Conservation (phyloP, 2,888 invertebrate species). For the Geotrupes spiniger region DNA sequence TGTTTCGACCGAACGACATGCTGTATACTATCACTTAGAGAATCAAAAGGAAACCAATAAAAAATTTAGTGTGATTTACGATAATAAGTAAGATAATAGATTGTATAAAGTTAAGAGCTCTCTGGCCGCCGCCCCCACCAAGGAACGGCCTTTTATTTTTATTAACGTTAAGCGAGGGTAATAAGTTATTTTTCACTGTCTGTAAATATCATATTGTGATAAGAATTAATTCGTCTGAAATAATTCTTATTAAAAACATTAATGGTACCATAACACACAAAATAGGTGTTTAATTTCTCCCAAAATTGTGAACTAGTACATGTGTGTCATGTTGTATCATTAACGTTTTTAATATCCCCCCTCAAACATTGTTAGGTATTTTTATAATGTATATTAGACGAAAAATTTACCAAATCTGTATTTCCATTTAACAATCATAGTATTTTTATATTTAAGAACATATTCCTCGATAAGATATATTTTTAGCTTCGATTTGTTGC, state of each 20-base stretch:
- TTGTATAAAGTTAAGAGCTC: constrained; percentile 24
- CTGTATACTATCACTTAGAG: not conserved
- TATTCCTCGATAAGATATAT: not conserved
- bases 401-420: constrained; percentile 7
- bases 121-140: constrained; percentile 19
- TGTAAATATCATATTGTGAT: constrained; percentile 52
- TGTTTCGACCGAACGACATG: no score
- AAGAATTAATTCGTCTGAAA: constrained; percentile 44
- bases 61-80: constrained; percentile 7
- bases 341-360: constrained; percentile 17
- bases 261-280: not conserved
- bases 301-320: constrained; percentile 21
- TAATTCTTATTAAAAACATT: constrained; percentile 27
- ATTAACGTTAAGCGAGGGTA: constrained; percentile 25
- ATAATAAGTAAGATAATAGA: constrained; percentile 6
- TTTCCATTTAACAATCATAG: not conserved
- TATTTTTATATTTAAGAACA: constrained; percentile 2
- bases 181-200: constrained; percentile 30
- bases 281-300: constrained; percentile 21
- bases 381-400: constrained; percentile 11
- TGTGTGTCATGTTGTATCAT: constrained; percentile 17
- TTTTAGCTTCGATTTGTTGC: not conserved
- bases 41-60: not conserved
- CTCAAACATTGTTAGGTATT: constrained; percentile 25
- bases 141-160: constrained; percentile 5